A percentile compares a stretch with the other conserved stretches of the same genome.
phyloP scores from a whole-genome alignment of 2,113 vertebrate genomes.

The Lycocorax pyrrhopterus region DNA sequence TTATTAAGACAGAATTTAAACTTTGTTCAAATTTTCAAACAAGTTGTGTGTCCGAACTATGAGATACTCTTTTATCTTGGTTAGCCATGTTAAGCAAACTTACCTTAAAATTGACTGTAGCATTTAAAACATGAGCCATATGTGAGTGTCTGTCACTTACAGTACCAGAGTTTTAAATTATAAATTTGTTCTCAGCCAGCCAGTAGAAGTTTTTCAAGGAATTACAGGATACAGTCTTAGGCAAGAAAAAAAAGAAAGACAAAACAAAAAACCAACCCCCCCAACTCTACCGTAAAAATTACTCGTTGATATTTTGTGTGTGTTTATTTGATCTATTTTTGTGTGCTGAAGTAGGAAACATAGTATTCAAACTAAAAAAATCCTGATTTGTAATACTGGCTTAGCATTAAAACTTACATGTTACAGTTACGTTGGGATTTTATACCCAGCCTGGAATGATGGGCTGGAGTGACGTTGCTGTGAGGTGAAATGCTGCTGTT shows the following conservation, averaged over 20 bases:
- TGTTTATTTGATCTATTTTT: neutral
- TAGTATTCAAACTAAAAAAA: neutral
- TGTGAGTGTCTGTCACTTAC: neutral
- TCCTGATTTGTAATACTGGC: neutral
- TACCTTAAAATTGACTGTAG: neutral
- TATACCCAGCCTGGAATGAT: neutral
- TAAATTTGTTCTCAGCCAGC: neutral
- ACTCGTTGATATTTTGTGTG: neutral
- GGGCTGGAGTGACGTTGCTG: neutral
- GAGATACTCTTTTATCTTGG: neutral
- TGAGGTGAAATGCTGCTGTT: neutral
- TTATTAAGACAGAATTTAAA: neutral
- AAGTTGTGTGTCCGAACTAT: rapidly evolving
- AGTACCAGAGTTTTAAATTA: neutral
- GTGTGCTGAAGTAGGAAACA: neutral
- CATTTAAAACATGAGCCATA: neutral
- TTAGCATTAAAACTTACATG: neutral
- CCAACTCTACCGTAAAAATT: neutral
- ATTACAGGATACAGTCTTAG: neutral
- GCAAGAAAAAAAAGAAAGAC: neutral
- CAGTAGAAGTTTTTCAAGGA: neutral
- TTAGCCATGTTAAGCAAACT: neutral
- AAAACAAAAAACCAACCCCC: neutral
- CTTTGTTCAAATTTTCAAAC: neutral
- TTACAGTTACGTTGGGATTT: neutral